Evolutionary conservation across 2,888 invertebrate genomes (phyloP).

Genomic region (Lagria hirta): DNA sequence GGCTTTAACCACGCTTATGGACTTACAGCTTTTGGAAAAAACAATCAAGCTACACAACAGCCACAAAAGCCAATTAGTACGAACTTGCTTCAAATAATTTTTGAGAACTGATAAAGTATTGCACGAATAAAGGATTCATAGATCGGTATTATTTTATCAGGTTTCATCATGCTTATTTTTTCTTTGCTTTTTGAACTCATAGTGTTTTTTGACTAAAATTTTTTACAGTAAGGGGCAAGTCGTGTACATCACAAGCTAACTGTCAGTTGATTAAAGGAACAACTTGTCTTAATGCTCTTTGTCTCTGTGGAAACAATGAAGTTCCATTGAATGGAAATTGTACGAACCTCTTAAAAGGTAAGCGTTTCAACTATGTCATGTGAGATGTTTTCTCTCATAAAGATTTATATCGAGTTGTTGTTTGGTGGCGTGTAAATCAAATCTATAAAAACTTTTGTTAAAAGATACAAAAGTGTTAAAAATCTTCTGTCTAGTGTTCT

Average conservation of each 20-base stretch:
- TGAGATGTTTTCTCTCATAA: too few species aligned
- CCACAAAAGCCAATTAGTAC: slow-evolving; percentile 44
- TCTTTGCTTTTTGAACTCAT: slow-evolving; percentile 24
- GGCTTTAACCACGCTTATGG: slow-evolving; percentile 54
- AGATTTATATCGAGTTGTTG: not conserved
- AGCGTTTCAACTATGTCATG: too few species aligned
- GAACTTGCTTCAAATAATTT: slow-evolving; percentile 31
- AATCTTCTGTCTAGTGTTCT: too few species aligned
- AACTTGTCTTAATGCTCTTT: slow-evolving; percentile 46
- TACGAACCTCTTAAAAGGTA: slow-evolving; percentile 44
- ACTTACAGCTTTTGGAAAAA: slow-evolving; percentile 53
- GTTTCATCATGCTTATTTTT: slow-evolving; percentile 20
- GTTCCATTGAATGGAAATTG: slow-evolving; percentile 49
- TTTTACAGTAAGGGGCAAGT: slow-evolving; percentile 43
- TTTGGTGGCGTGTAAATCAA: not conserved
- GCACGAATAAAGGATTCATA: slow-evolving; percentile 33
- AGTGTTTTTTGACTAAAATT: slow-evolving; percentile 17
- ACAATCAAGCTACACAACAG: slow-evolving; percentile 40
- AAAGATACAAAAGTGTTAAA: too few species aligned
- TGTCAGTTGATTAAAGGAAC: slow-evolving; percentile 49
- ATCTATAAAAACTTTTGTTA: too few species aligned
- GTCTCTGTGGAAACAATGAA: slow-evolving; percentile 50
- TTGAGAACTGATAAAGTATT: slow-evolving; percentile 28
- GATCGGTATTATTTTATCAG: slow-evolving; percentile 36
- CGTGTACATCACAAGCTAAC: slow-evolving; percentile 45